Base-by-base conservation (phyloP, 2,888 invertebrate genomes). In the Subacronicta megacephala region DNA sequence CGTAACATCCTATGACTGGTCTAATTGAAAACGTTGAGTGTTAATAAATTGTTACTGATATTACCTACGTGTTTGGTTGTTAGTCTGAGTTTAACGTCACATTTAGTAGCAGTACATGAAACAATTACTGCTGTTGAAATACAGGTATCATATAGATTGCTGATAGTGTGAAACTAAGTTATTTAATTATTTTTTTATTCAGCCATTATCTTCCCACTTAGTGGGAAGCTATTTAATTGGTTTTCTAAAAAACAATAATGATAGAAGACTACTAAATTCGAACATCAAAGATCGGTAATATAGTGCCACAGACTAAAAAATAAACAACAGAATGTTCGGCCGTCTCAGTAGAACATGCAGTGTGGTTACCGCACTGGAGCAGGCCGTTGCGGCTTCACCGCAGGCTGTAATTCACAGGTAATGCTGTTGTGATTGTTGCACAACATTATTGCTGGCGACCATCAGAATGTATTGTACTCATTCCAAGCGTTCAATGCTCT, bases 391-490 rank as follows among this genome's bases (percentile, higher is more conserved):
- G 67, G 84, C 81, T 61, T 60, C 73, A 79, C 83, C 84, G 74
- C 83, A 80, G 80, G 73, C 83, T 80, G 85, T 90, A 90, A 88
- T 83, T 92, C 84, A 84, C 92, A 92, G 92, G 92, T 92, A 90
- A 91, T 87, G 81, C 85, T 87, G 85, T 61, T 66, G 62, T 77
- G 77, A 74, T 74, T 75, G 77, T 67, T 67, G 66, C 74, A 60
- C 50, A 62, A 61, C 45, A 58, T 44, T 31, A n/a, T 51, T 40
- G 45, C 57, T 45, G 35, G 23, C 35, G 17, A 43, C 46, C 23
- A 41, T 50, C 37, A 54, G n/a, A 29, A 44, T 53, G 17, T 56
- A 45, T 45, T 15, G n/a, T 42, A 50, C 23, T 16, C 7, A n/a
- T 40, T 42, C 16, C 9, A 6, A 38, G 23, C 26, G 37, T 26